Base-by-base conservation (phyloP, 2,113 vertebrate species). In the Zeus faber region DNA sequence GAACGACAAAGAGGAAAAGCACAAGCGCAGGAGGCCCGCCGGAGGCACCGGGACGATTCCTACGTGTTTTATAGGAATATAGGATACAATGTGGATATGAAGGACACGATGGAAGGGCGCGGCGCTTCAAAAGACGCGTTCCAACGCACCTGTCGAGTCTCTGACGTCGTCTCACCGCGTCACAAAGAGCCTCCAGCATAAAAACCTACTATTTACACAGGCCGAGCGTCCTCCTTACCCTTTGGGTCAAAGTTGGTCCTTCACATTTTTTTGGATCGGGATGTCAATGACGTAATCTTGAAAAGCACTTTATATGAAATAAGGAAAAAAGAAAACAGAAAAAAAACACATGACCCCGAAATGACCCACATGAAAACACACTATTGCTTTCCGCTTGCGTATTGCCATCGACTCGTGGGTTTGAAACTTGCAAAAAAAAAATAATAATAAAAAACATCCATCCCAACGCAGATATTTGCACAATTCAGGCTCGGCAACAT, bases 231-330 rank as follows among this genome's bases (percentile, higher is more conserved):
- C 58, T 61, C 79, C 78, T 21, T 18, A 43, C 70, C 76, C 74
- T 78, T 78, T 70, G 67, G 77, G 65, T 72, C 56, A 21, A 79
- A 70, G 78, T 56, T 70, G 55, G 58, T 50, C 60, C 50, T 87
- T 87, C 85, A 86, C 85, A 86, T 87, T 86, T 65, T 37, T 37
- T 37, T 71, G 52, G 45, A 71, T 60, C 63, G 84, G 82, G 78
- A 84, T 80, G 71, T 69, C 61, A n/a, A n/a, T n/a, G n/a, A 72
- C 46, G 66, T 29, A 58, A 24, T 74, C 69, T 64, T 66, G 48
- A 58, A 79, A 67, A 62, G 70, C 47, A 69, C 41, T 59, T 74
- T 25, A 65, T 55, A 56, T 64, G 54, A 79, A 72, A 66, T 56
- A 23, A 27, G n/a, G n/a, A 44, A 71, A 27, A 55, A 52, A 49